Base-by-base conservation (phyloP, 1,140 invertebrate species). In the Scaptomyza graminum region DNA sequence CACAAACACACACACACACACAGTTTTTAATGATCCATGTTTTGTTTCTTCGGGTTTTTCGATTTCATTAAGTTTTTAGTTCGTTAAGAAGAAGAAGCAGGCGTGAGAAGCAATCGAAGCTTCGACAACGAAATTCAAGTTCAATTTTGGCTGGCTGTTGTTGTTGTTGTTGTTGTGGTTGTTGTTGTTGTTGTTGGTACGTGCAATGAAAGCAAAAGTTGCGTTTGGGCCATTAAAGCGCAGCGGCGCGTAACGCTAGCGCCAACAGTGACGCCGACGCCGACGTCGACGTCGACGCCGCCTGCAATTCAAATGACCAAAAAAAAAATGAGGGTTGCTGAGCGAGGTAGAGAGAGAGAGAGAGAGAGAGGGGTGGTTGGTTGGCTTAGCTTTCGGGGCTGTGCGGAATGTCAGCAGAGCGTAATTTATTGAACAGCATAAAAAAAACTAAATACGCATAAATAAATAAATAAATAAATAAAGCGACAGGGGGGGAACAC, bases 131-230 rank as follows among this genome's bases (percentile, higher is more conserved):
- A 85, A 85, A 78, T 87, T 85, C 74, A 68, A 74, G 73, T 63
- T 73, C 15, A 78, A 12, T 41, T 43, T 28, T 39, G 47, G 49
- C 28, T 31, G 50, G 43, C 37, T 61, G 16, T 39, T 25, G 15
- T 39, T 43, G 43, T 43, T 37, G 41, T 31, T 12, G 43, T 47
- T 44, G 13, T 28, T n/a, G 43, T 15, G 43, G 37, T 44, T 43
- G 54, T 56, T 49, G 28, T 50, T 16, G 62, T 63, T 65, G 37
- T 61, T 65, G 46, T 54, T 65, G 49, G 50, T 72, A 88, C 82
- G 82, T 85, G 82, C 78, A 75, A 79, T 78, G 82, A 85, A 85
- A 87, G 82, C 83, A 82, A 85, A 85, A 85, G 78, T 85, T 76
- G 59, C 51, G 57, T 76, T 87, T 87, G 66, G 76, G 57, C 78